Percentiles rank a stretch among this genome's conserved stretches.
These are phyloP conservation scores for Cetoscarus ocellatus DNA, from an alignment of 2,797 vertebrate genomes.

Conservation along the genomic window DNA sequence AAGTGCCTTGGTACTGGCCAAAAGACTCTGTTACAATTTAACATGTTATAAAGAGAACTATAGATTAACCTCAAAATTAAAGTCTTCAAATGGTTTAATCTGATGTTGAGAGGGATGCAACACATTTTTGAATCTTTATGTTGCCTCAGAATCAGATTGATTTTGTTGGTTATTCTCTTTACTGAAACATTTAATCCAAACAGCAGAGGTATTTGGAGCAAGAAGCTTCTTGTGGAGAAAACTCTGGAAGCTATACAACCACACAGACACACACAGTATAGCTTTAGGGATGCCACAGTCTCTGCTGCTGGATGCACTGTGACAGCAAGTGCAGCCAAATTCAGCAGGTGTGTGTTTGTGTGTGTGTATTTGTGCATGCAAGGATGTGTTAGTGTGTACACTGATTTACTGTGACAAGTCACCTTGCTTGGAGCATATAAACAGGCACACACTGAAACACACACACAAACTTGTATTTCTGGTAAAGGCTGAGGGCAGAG, in stretches of 20 bases:
- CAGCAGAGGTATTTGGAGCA: background rate
- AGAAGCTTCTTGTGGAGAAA: slow-evolving; percentile 1
- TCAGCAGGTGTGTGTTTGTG: slow-evolving; percentile 11
- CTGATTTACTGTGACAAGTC: slow-evolving; percentile 55
- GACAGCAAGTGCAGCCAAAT: slow-evolving; percentile 7
- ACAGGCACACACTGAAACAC: background rate
- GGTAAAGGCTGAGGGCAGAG: background rate
- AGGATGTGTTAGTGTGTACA: slow-evolving; percentile 1
- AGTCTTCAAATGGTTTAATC: no score
- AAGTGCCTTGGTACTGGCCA: no score
- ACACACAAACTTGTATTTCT: slow-evolving; percentile 16
- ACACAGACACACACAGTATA: background rate
- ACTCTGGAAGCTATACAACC: background rate
- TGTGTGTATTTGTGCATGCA: background rate
- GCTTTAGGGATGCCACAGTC: slow-evolving; percentile 4
- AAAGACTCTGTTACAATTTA: no score
- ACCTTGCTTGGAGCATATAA: slow-evolving; percentile 47
- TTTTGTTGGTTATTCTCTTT: background rate
- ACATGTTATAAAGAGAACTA: no score
- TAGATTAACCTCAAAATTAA: no score
- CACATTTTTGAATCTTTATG: no score
- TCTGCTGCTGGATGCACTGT: slow-evolving; percentile 14
- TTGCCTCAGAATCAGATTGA: no score
- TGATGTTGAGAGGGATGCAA: no score
- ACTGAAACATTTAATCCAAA: slow-evolving; percentile 2